These are phyloP conservation scores for Hetaerina titia DNA, from an alignment of 2,888 invertebrate species.

Conservation along the genomic window DNA sequence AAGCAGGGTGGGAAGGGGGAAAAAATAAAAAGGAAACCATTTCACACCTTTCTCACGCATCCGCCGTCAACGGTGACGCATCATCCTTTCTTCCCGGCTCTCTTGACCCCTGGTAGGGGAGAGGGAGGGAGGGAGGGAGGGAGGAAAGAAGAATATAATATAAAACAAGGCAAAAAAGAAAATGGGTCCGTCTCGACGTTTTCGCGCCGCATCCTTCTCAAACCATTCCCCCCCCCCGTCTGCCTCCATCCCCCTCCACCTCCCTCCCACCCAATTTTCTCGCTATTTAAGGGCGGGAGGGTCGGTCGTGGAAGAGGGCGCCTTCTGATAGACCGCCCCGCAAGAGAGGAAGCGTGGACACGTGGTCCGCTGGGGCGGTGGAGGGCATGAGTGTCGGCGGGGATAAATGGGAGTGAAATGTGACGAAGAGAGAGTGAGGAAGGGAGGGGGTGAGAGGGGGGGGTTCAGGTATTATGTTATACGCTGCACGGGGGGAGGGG, in stretches of 20 bases:
- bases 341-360: neutral
- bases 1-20: neutral
- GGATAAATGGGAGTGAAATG: neutral
- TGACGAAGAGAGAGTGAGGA: neutral
- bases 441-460: neutral
- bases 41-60: slow-evolving; percentile 26
- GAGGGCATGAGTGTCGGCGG: neutral
- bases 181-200: neutral
- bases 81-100: neutral
- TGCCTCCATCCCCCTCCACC: neutral
- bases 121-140: neutral
- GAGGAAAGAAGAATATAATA: neutral
- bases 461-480: slow-evolving; percentile 1
- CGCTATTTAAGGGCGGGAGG: neutral
- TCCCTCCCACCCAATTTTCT: neutral
- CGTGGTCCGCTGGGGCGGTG: neutral
- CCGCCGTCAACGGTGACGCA: neutral
- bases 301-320: neutral
- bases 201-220: neutral
- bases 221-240: neutral
- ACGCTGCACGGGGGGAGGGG: neutral
- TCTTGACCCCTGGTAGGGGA: neutral
- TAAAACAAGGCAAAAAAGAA: neutral
- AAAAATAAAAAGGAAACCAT: neutral
- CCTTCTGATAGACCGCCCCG: neutral